Conservation (phyloP, 1,140 invertebrate species). For the Copidosoma floridanum region DNA sequence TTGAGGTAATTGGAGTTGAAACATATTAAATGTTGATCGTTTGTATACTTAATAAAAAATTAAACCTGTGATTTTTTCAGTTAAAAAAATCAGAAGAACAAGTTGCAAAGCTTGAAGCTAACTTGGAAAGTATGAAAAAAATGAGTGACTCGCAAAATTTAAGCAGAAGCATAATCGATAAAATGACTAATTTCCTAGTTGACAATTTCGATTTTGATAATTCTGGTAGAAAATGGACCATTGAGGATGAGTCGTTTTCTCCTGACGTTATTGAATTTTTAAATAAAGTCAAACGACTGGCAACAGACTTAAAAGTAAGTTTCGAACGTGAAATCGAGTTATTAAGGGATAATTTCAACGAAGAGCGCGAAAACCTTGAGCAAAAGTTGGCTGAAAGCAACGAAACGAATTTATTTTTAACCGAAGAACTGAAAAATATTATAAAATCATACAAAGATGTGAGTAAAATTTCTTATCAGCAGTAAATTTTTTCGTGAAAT, state of each 20-base stretch:
- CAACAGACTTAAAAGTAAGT: slow-evolving; percentile 25
- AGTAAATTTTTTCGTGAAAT: background rate
- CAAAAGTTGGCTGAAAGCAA: slow-evolving; percentile 32
- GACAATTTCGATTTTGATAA: slow-evolving; percentile 23
- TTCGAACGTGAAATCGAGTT: slow-evolving; percentile 26
- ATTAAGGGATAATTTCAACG: slow-evolving; percentile 33
- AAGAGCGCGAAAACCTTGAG: slow-evolving; percentile 35
- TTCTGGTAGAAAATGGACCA: slow-evolving; percentile 16
- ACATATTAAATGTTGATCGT: background rate
- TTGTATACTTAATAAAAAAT: background rate
- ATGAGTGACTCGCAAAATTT: background rate
- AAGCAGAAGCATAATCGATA: background rate
- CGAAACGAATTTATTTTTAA: slow-evolving; percentile 33
- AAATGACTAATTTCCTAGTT: slow-evolving; percentile 13
- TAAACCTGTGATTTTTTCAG: slow-evolving; percentile 9
- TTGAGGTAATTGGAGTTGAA: background rate
- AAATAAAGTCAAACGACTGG: slow-evolving; percentile 25
- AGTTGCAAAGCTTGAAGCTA: slow-evolving; percentile 16
- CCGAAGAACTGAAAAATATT: slow-evolving; percentile 35
- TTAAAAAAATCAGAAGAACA: slow-evolving; percentile 18
- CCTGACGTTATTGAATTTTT: slow-evolving; percentile 33
- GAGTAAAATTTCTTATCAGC: background rate
- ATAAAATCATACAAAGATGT: slow-evolving; percentile 39
- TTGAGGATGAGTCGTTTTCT: slow-evolving; percentile 8
- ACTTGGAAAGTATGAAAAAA: slow-evolving; percentile 19